Percentiles rank a stretch among this genome's conserved stretches.
Evolutionary conservation across 2,888 invertebrate genomes (phyloP).

Genomic region (Dryobotodes eremita): DNA sequence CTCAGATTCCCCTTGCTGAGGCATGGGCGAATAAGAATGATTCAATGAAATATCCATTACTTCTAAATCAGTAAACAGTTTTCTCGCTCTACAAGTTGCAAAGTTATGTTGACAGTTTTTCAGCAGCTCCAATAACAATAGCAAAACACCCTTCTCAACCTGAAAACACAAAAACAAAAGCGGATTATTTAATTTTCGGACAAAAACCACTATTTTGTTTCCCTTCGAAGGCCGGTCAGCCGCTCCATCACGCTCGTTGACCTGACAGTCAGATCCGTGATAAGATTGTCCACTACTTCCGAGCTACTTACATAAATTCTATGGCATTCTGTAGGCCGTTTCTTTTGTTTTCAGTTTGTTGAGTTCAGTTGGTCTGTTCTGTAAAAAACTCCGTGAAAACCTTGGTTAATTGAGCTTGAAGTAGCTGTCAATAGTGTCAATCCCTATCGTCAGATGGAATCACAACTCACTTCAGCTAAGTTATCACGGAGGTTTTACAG

Average conservation of each 20-base stretch:
- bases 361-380: background rate
- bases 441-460: too few relatives aligned
- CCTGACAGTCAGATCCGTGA: slow-evolving; percentile 53
- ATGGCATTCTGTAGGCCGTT: slow-evolving; percentile 2
- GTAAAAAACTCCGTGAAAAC: too few relatives aligned
- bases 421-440: too few relatives aligned
- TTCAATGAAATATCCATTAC: background rate
- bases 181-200: background rate
- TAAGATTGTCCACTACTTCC: slow-evolving; percentile 59
- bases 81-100: background rate
- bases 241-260: slow-evolving; percentile 50
- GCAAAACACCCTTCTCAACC: background rate
- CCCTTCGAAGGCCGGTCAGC: slow-evolving; percentile 24
- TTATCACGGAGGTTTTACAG: too few relatives aligned
- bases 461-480: too few relatives aligned
- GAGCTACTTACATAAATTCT: slow-evolving; percentile 31
- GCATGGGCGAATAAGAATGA: too few relatives aligned
- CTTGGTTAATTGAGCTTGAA: too few relatives aligned
- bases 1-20: background rate
- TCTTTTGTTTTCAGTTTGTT: background rate
- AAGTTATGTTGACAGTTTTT: background rate
- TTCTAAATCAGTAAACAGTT: too few relatives aligned
- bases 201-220: slow-evolving; percentile 1
- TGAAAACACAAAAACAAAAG: slow-evolving; percentile 1
- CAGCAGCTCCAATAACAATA: background rate